These are phyloP conservation scores for Gallinago jamesoni DNA, from an alignment of 2,113 vertebrate genomes.

Conservation along the genomic window DNA sequence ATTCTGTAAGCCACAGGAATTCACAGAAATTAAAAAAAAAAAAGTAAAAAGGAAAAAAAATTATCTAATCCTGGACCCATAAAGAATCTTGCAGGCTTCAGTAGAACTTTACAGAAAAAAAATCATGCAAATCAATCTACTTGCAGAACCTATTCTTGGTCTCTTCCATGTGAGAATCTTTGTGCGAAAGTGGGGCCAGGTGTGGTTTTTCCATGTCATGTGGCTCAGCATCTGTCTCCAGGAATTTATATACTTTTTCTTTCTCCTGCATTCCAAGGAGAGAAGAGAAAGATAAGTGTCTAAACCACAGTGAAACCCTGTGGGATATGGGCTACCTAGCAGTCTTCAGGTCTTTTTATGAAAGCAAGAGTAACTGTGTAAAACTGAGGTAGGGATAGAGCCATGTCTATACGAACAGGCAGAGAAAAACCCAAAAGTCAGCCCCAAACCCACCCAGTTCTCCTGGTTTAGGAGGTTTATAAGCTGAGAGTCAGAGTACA, in stretches of 20 bases:
- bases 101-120: not conserved
- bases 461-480: not conserved
- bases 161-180: not conserved
- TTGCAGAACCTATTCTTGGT: not conserved
- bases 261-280: not conserved
- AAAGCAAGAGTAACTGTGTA: not conserved
- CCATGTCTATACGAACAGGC: not conserved
- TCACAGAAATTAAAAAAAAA: not conserved
- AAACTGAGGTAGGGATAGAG: not conserved
- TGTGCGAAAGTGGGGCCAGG: not conserved
- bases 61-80: not conserved
- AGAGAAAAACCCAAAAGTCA: not conserved
- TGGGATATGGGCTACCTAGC: not conserved
- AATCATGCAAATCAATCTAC: not conserved
- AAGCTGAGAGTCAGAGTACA: not conserved
- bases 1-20: not conserved
- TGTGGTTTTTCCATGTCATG: not conserved
- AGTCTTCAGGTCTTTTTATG: not conserved
- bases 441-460: not conserved
- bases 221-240: not conserved
- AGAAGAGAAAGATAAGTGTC: not conserved
- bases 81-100: not conserved
- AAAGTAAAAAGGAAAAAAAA: not conserved
- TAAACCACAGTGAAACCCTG: not conserved
- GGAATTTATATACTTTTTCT: not conserved